These are phyloP conservation scores for Coryphaenoides rupestris DNA, from an alignment of 2,113 vertebrate genomes.

Conservation along the genomic window DNA sequence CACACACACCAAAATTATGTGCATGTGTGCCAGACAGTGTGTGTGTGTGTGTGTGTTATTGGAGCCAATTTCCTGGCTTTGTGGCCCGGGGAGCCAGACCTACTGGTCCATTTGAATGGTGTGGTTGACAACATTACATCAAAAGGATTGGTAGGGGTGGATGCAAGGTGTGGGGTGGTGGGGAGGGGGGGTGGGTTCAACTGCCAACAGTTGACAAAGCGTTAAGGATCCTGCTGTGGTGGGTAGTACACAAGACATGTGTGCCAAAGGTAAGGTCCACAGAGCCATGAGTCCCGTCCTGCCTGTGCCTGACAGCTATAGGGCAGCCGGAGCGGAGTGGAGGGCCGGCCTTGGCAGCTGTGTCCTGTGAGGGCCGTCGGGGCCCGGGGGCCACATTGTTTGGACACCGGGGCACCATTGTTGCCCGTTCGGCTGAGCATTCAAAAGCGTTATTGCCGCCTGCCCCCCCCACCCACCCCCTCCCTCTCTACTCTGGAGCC, in stretches of 20 bases:
- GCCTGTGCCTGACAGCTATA: neutral
- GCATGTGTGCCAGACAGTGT: too few species aligned
- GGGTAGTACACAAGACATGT: conserved; percentile 18
- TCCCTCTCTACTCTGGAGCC: conserved; percentile 66
- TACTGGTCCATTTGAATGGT: neutral
- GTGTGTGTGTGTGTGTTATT: conserved; percentile 8
- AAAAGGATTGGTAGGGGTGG: conserved; percentile 1
- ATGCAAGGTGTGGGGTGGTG: too few species aligned
- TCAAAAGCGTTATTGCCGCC: conserved; percentile 77
- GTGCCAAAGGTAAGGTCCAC: conserved; percentile 35
- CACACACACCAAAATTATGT: too few species aligned
- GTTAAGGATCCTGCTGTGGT: neutral
- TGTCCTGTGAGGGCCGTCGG: conserved; percentile 44
- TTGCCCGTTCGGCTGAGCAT: conserved; percentile 74
- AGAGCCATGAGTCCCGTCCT: too few species aligned
- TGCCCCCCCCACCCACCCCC: too few species aligned
- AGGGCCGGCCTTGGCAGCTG: conserved; percentile 50
- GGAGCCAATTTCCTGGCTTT: conserved; percentile 12
- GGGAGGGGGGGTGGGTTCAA: too few species aligned
- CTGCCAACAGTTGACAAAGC: conserved; percentile 14
- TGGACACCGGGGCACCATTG: conserved; percentile 68
- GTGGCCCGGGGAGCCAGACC: neutral
- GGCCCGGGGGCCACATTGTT: conserved; percentile 63
- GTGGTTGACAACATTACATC: conserved; percentile 1
- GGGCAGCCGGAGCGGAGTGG: conserved; percentile 16